Conservation (phyloP, 2,888 invertebrate genomes). For the Aphidoletes aphidimyza region DNA sequence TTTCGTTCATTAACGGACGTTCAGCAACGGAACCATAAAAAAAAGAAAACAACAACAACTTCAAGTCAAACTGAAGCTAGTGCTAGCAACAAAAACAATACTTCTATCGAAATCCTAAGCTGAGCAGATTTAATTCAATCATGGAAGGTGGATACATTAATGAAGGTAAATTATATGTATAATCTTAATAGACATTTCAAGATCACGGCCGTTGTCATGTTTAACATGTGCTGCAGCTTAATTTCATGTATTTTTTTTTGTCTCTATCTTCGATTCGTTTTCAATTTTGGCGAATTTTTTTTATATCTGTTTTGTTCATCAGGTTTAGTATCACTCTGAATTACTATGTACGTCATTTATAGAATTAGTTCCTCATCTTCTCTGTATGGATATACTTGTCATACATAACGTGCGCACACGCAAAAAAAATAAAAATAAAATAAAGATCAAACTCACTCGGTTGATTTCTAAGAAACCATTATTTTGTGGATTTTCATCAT, state of each 20-base stretch:
- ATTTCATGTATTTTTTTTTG: neutral
- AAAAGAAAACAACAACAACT: neutral
- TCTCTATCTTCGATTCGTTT: neutral
- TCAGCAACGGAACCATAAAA: neutral
- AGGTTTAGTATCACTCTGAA: neutral
- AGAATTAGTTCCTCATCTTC: neutral
- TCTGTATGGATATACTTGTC: too few species aligned
- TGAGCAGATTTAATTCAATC: slow-evolving; percentile 33
- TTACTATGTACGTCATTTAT: neutral
- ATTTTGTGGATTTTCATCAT: too few species aligned
- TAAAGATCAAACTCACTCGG: too few species aligned
- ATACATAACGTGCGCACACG: too few species aligned
- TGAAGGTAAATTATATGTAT: slow-evolving; percentile 1
- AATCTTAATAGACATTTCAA: slow-evolving; percentile 18
- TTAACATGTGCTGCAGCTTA: neutral
- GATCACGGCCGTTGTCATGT: neutral
- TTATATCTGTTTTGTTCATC: neutral
- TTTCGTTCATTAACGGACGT: neutral
- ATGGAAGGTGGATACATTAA: slow-evolving; percentile 28
- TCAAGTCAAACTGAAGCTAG: neutral
- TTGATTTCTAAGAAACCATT: too few species aligned
- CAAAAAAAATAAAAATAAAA: too few species aligned
- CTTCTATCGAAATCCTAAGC: too few species aligned
- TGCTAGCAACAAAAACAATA: neutral
- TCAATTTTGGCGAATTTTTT: neutral